A percentile compares a stretch with the other conserved stretches of the same genome.
Conservation (phyloP, 2,888 invertebrate genomes). For the Agonum fuliginosum region DNA sequence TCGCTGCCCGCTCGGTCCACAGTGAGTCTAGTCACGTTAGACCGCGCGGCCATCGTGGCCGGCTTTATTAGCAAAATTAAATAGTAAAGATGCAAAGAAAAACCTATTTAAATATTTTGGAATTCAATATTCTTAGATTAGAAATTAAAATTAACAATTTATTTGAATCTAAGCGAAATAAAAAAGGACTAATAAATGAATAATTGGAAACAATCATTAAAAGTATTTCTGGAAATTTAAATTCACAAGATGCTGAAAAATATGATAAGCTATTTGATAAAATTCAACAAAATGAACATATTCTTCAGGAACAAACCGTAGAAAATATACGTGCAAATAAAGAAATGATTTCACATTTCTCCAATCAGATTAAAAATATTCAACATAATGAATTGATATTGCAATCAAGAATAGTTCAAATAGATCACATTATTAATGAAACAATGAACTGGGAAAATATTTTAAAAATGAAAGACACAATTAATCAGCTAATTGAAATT, state of each 20-base stretch:
- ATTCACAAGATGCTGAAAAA: slow-evolving; percentile 33
- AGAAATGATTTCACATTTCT: slow-evolving; percentile 25
- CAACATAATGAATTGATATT: slow-evolving; percentile 15
- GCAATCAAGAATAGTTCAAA: slow-evolving; percentile 23
- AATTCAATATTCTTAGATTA: too few relatives aligned
- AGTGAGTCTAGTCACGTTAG: too few relatives aligned
- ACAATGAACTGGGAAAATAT: slow-evolving; percentile 3
- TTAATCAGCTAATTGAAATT: slow-evolving; percentile 23
- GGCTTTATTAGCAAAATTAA: too few relatives aligned
- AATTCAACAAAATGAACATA: slow-evolving; percentile 30
- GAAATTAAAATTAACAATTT: too few relatives aligned
- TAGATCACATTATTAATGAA: slow-evolving; percentile 3
- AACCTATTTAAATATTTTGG: too few relatives aligned
- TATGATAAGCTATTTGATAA: slow-evolving; percentile 30
- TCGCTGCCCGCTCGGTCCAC: too few relatives aligned
- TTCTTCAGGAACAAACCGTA: slow-evolving; percentile 10
- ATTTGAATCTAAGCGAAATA: too few relatives aligned
- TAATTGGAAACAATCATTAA: background rate
- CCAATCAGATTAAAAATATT: slow-evolving; percentile 27
- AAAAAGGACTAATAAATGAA: slow-evolving; percentile 1
- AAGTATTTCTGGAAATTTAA: slow-evolving; percentile 20
- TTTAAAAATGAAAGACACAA: slow-evolving; percentile 8
- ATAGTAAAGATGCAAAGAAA: too few relatives aligned
- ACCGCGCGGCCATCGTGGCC: too few relatives aligned
- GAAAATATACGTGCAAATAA: slow-evolving; percentile 10